Evolutionary conservation across 2,113 vertebrate species (phyloP), one percentile per base, ranked within the genome.

Genomic region (Peromyscus leucopus): DNA sequence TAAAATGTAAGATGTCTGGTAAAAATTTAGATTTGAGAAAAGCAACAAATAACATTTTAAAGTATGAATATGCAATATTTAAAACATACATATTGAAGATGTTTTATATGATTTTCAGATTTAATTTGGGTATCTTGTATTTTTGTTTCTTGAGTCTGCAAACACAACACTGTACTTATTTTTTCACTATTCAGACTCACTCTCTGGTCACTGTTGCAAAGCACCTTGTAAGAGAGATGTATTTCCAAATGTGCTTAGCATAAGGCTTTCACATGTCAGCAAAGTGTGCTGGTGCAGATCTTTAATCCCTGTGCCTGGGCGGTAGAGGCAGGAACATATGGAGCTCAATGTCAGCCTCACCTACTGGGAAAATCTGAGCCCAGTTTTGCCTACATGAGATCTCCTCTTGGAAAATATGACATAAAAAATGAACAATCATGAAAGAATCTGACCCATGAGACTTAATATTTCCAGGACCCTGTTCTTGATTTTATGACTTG

Each of bases 1-100:
- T 67, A 94, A 93, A 82, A 84, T 80, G 11, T 12, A 97, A 2
- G 9, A 16, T 57, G 4, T 55, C 1, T 21, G 7, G 24, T 90
- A 90, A 88, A 48, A 48, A 19, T 88, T 95, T 69, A 90, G 21
- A 71, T 79, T 88, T 87, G 51, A 79, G 69, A 42, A 89, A 92
- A 42, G 22, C 24, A 85, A 88, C 63, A 24, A 75, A 85, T 42
- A 61, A 24, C 1, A 84, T 36, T 48, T 93, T 90, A 90, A 39
- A 72, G 39, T 21, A 0, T 80, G 26, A 36, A 19, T 21, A 63
- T 75, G 22, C 39, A 72, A 65, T 92, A 90, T 96, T 92, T 80
- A 26, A 90, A 57, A 88, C 8, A 55, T 19, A n/a, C 42, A 1
- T 31, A 36, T 2, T 51, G 76, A 74, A 63, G 48, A 61, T n/a